phyloP scores from a whole-genome alignment of 2,113 vertebrate species.

The Cephalopterus ornatus region DNA sequence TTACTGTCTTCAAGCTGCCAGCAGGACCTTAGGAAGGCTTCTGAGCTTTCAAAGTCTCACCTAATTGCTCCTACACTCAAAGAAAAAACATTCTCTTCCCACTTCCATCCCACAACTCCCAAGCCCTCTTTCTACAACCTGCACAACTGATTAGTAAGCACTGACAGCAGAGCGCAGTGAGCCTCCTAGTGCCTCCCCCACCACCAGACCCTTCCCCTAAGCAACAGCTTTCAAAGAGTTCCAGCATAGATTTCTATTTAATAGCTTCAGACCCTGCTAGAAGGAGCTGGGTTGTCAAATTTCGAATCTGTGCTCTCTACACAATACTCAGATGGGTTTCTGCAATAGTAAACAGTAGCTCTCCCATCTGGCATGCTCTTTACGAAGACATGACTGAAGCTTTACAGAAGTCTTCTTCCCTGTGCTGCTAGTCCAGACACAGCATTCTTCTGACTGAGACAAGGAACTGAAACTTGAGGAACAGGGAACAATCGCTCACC shows the following conservation, averaged over 20 bases:
- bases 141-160: not conserved
- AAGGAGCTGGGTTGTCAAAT: not conserved
- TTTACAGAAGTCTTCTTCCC: not conserved
- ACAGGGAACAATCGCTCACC: rapidly evolving
- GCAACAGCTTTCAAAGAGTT: not conserved
- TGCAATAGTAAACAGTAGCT: not conserved
- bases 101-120: not conserved
- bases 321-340: not conserved
- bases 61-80: not conserved
- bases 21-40: not conserved
- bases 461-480: not conserved
- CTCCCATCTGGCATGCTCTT: not conserved
- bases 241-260: not conserved
- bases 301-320: not conserved
- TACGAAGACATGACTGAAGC: not conserved
- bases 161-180: not conserved
- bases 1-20: not conserved
- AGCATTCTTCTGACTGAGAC: not conserved
- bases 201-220: not conserved
- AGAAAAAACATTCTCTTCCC: not conserved
- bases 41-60: not conserved
- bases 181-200: not conserved
- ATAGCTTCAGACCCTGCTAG: not conserved
- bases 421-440: not conserved
- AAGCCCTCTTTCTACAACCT: not conserved